Conservation (phyloP, 2,888 invertebrate genomes). For the Ophion obscuratus region DNA sequence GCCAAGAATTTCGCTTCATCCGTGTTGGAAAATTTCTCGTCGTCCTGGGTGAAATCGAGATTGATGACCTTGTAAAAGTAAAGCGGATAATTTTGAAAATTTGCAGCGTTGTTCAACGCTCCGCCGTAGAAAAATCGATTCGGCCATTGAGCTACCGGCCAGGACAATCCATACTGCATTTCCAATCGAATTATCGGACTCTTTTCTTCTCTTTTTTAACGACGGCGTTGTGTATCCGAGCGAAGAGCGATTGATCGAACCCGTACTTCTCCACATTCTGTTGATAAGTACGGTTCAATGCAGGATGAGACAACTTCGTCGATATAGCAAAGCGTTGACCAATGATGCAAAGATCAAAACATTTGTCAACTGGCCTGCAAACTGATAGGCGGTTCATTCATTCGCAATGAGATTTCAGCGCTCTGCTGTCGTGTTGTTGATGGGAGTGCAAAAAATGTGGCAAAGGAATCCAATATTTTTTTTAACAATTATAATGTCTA, state of each 20-base stretch:
- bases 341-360: too few species aligned
- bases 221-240: constrained; percentile 88
- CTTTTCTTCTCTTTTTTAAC: constrained; percentile 79
- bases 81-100: constrained; percentile 80
- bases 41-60: constrained; percentile 20
- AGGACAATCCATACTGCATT: constrained; percentile 94
- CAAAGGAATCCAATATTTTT: not conserved
- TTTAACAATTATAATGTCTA: not conserved
- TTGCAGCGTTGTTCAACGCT: constrained; percentile 81
- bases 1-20: constrained; percentile 87
- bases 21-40: constrained; percentile 84
- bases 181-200: constrained; percentile 86
- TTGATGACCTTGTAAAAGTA: constrained; percentile 84
- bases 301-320: too few species aligned
- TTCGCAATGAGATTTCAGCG: too few species aligned
- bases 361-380: too few species aligned
- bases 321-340: too few species aligned
- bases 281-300: constrained; percentile 63
- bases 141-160: constrained; percentile 92
- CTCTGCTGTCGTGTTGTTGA: not conserved
- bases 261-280: constrained; percentile 90
- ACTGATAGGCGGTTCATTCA: too few species aligned
- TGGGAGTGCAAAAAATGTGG: not conserved
- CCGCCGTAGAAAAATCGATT: constrained; percentile 89
- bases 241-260: constrained; percentile 91